phyloP scores from a whole-genome alignment of 2,888 invertebrate species.

The Muschampia plurimacula region DNA sequence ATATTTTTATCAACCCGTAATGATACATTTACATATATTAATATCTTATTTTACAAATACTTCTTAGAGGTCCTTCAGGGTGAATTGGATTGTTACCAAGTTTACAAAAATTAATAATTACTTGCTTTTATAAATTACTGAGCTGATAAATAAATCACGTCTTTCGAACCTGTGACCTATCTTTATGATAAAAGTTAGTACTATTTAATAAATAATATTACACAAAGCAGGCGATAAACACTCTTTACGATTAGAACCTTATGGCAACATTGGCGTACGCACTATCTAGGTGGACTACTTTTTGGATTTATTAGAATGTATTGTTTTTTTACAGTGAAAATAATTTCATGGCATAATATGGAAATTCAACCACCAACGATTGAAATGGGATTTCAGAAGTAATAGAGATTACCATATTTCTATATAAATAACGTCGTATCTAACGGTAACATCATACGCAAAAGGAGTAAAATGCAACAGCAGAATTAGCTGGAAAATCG shows the following conservation, averaged over 20 bases:
- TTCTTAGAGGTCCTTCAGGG: slow-evolving; percentile 29
- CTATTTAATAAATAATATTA: slow-evolving; percentile 70
- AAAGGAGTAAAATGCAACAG: too few relatives aligned
- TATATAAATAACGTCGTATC: too few relatives aligned
- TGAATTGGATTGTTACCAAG: slow-evolving; percentile 37
- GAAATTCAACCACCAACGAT: too few relatives aligned
- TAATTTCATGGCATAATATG: too few relatives aligned
- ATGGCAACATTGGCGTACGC: background rate
- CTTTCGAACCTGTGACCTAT: slow-evolving; percentile 62
- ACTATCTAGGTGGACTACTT: background rate
- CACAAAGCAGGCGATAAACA: slow-evolving; percentile 64
- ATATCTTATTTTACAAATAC: slow-evolving; percentile 21
- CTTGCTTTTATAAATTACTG: slow-evolving; percentile 59
- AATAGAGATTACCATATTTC: too few relatives aligned
- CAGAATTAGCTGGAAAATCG: too few relatives aligned
- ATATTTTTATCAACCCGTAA: background rate
- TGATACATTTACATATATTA: background rate
- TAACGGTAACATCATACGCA: too few relatives aligned
- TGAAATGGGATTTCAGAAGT: too few relatives aligned
- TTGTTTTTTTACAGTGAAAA: too few relatives aligned
- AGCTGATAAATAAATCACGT: slow-evolving; percentile 61
- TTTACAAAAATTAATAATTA: slow-evolving; percentile 61
- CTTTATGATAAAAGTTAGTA: slow-evolving; percentile 59
- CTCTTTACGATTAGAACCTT: slow-evolving; percentile 47
- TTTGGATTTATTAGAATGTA: background rate